Percentiles rank a stretch among this genome's conserved stretches.
phyloP scores from a whole-genome alignment of 2,888 invertebrate species.

The Lepidocyrtinus sp. region DNA sequence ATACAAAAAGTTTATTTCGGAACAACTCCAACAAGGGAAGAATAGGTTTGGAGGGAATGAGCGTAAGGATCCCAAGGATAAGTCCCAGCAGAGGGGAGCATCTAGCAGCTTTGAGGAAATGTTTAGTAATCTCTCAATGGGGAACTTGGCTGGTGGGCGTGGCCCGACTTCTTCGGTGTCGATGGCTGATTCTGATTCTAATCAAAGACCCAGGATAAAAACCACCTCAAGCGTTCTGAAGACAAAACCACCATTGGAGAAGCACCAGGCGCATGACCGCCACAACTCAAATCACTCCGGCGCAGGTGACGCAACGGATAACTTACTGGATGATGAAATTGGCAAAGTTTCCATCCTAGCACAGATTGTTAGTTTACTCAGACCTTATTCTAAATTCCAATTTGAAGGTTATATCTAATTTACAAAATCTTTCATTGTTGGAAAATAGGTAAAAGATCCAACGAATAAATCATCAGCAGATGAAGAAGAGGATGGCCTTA shows the following conservation, averaged over 20 bases:
- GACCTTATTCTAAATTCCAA: neutral
- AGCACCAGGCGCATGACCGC: neutral
- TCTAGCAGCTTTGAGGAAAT: no score
- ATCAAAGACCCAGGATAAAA: neutral
- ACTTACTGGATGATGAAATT: constrained; percentile 26
- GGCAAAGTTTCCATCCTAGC: constrained; percentile 18
- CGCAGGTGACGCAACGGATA: neutral
- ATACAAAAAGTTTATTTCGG: constrained; percentile 61
- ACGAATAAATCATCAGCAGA: neutral
- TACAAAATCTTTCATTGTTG: neutral
- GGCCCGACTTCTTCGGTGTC: neutral
- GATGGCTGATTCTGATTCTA: neutral
- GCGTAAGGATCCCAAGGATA: neutral
- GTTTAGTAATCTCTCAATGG: neutral
- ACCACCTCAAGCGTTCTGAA: neutral
- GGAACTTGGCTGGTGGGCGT: neutral
- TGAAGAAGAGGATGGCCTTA: neutral
- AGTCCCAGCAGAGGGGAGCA: neutral
- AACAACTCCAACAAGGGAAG: constrained; percentile 57
- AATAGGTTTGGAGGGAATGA: constrained; percentile 16
- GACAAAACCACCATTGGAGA: neutral
- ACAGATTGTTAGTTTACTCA: constrained; percentile 19
- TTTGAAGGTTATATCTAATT: neutral
- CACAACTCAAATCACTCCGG: no score
- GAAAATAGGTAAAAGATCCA: neutral